A percentile compares a stretch with the other conserved stretches of the same genome.
Evolutionary conservation across 2,113 vertebrate genomes (phyloP).

Genomic region (Terrapene triunguis): DNA sequence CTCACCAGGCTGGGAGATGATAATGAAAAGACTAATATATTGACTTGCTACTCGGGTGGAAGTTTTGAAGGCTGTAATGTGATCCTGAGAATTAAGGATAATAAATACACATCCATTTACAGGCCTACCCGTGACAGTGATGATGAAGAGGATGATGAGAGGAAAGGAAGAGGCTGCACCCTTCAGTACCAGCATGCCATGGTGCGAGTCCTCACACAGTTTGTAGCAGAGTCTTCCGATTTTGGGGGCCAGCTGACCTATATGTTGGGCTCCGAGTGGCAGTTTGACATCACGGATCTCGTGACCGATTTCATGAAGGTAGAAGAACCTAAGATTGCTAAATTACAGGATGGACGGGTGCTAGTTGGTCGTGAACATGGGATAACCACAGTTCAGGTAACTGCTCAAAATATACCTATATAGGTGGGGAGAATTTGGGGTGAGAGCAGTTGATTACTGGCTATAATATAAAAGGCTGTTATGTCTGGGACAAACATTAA

Average conservation of each 20-base stretch:
- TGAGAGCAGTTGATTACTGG: background rate
- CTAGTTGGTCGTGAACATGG: slow-evolving; percentile 91
- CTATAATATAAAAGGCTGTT: background rate
- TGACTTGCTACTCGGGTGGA: background rate
- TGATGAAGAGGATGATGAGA: slow-evolving; percentile 96
- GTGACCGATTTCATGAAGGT: slow-evolving; percentile 94
- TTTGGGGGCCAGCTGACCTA: slow-evolving; percentile 85
- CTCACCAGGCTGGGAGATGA: background rate
- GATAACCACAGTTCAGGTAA: slow-evolving; percentile 94
- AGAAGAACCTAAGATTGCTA: slow-evolving; percentile 90
- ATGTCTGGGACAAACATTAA: background rate
- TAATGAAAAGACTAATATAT: background rate
- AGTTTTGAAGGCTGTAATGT: background rate
- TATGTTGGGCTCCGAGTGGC: slow-evolving; percentile 95
- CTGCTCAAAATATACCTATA: background rate
- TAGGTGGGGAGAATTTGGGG: background rate
- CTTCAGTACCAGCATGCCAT: slow-evolving; percentile 96
- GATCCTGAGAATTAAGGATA: background rate
- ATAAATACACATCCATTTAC: background rate
- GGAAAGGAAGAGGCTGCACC: slow-evolving; percentile 90
- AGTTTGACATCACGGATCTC: slow-evolving; percentile 94
- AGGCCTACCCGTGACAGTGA: slow-evolving; percentile 97
- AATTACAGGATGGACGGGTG: slow-evolving; percentile 87
- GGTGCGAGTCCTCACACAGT: slow-evolving; percentile 94
- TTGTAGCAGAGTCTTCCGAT: slow-evolving; percentile 89